Conservation (phyloP, 2,888 invertebrate genomes). For the Palloptera scutellata region DNA sequence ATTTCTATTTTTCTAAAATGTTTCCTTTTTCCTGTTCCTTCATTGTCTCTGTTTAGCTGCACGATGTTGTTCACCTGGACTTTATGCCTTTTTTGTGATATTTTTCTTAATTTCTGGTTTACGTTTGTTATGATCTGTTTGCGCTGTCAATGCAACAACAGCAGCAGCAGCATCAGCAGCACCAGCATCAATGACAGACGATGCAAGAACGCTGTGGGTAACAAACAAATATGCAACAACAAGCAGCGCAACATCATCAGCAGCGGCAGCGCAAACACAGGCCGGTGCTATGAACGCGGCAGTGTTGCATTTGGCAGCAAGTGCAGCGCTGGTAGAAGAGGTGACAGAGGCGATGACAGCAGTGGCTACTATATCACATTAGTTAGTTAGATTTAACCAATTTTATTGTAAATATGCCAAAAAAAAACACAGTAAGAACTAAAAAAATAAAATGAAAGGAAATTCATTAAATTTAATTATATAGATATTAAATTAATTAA, state of each 20-base stretch:
- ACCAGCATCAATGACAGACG: not conserved
- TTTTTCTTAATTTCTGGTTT: constrained; percentile 42
- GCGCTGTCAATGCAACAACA: not conserved
- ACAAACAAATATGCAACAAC: not conserved
- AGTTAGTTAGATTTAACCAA: constrained; percentile 47
- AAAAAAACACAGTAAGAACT: constrained; percentile 26
- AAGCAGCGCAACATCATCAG: not conserved
- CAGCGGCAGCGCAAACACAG: not conserved
- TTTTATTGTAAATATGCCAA: constrained; percentile 26
- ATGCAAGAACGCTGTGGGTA: constrained; percentile 7
- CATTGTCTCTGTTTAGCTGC: not conserved
- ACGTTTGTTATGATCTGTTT: constrained; percentile 50
- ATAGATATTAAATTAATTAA: not conserved
- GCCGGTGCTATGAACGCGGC: too few species aligned
- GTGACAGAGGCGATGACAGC: constrained; percentile 36
- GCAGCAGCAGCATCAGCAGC: not conserved
- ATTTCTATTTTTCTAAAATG: not conserved
- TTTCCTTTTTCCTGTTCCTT: not conserved
- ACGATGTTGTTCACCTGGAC: constrained; percentile 34
- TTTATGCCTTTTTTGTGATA: constrained; percentile 47
- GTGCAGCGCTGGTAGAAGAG: constrained; percentile 23
- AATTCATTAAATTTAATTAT: not conserved
- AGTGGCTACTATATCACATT: constrained; percentile 58
- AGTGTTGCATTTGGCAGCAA: not conserved
- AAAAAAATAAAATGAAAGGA: constrained; percentile 8